phyloP scores from a whole-genome alignment of 2,797 vertebrate species.

The Acipenser transmontanus region DNA sequence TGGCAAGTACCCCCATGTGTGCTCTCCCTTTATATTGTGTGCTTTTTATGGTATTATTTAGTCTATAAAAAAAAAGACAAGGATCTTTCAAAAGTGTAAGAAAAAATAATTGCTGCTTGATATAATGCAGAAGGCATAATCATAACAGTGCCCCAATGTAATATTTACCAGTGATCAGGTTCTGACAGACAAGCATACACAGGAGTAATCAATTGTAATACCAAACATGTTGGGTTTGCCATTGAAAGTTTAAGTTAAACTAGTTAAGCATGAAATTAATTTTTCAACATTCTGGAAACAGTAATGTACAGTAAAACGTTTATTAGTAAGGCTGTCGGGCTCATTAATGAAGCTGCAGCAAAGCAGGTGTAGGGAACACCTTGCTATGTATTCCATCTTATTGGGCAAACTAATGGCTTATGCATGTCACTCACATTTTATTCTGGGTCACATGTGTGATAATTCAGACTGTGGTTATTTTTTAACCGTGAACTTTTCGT shows the following conservation, averaged over 20 bases:
- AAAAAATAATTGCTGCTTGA: too few relatives aligned
- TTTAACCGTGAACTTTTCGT: too few relatives aligned
- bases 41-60: too few relatives aligned
- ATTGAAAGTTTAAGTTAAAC: conserved; percentile 60
- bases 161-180: conserved; percentile 12
- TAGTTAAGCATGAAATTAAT: conserved; percentile 52
- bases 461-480: too few relatives aligned
- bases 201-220: conserved; percentile 61
- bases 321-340: neutral
- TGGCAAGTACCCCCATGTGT: too few relatives aligned
- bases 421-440: too few relatives aligned
- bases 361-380: neutral
- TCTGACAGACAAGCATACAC: conserved; percentile 45
- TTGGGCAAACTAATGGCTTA: too few relatives aligned
- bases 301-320: neutral
- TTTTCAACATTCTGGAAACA: conserved; percentile 1
- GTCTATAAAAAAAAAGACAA: too few relatives aligned
- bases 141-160: conserved; percentile 13
- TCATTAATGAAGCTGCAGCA: neutral
- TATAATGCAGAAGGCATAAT: too few relatives aligned
- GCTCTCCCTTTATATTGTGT: too few relatives aligned
- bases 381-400: neutral
- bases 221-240: conserved; percentile 45
- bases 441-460: neutral
- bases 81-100: too few relatives aligned